phyloP scores from a whole-genome alignment of 2,888 invertebrate genomes.

The Orthosia cruda region DNA sequence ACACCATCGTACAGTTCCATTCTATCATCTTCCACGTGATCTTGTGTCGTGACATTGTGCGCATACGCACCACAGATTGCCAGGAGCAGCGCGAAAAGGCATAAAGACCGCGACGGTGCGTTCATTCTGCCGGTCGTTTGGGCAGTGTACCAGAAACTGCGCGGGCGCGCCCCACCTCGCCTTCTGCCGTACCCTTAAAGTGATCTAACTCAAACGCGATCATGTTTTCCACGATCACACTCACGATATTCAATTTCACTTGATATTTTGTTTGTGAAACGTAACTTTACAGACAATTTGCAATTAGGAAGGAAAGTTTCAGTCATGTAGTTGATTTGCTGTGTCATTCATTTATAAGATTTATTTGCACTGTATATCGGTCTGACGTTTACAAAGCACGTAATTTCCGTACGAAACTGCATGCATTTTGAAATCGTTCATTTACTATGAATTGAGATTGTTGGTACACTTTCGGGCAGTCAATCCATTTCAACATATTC shows the following conservation, averaged over 20 bases:
- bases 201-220: conserved; percentile 52
- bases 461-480: not conserved
- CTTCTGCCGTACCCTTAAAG: conserved; percentile 65
- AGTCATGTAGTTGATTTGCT: not conserved
- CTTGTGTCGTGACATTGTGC: conserved; percentile 53
- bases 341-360: not conserved
- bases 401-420: not conserved
- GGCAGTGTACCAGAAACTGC: conserved; percentile 69
- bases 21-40: conserved; percentile 71
- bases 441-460: not conserved
- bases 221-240: conserved; percentile 42
- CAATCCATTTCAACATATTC: not conserved
- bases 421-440: too few relatives aligned
- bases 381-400: not conserved
- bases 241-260: conserved; percentile 62
- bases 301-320: conserved; percentile 21
- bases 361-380: not conserved
- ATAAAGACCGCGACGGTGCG: conserved; percentile 75
- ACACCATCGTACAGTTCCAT: conserved; percentile 85
- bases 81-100: conserved; percentile 69
- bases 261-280: conserved; percentile 42
- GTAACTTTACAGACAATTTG: conserved; percentile 32
- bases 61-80: conserved; percentile 68
- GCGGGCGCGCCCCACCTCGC: conserved; percentile 70
- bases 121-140: conserved; percentile 82